These are phyloP conservation scores for Melospiza melodia DNA, from an alignment of 2,113 vertebrate species.

Conservation along the genomic window DNA sequence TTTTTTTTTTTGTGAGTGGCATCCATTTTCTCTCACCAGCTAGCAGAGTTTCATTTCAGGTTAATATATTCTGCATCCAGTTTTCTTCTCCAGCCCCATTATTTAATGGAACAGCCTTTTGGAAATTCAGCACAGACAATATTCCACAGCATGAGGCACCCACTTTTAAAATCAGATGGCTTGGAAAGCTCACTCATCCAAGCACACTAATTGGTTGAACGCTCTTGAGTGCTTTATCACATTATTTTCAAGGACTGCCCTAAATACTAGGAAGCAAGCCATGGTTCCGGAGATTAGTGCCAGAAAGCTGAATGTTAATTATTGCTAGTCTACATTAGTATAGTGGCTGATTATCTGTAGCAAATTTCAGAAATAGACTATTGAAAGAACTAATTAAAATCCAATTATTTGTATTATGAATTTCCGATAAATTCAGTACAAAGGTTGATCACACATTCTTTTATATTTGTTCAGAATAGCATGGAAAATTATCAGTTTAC, in stretches of 20 bases:
- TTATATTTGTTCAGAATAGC: constrained; percentile 3
- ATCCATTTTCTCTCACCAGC: not conserved
- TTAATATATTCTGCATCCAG: not conserved
- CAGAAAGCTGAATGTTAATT: constrained; percentile 53
- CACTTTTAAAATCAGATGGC: constrained; percentile 30
- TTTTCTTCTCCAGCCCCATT: not conserved
- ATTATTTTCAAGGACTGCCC: constrained; percentile 53
- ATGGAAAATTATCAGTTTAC: not conserved
- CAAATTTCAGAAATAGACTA: constrained; percentile 50
- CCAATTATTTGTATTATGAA: constrained; percentile 42
- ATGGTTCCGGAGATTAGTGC: not conserved
- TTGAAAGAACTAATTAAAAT: constrained; percentile 61
- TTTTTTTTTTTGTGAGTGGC: too few relatives aligned
- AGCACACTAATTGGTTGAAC: constrained; percentile 3
- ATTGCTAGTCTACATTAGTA: not conserved
- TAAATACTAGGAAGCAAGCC: constrained; percentile 35
- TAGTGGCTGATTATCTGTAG: constrained; percentile 14
- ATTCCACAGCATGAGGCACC: constrained; percentile 13
- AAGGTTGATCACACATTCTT: not conserved
- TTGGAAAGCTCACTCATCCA: constrained; percentile 54
- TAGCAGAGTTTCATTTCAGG: not conserved
- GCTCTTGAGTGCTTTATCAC: constrained; percentile 31
- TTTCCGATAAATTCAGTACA: constrained; percentile 13
- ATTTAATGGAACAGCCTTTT: not conserved
- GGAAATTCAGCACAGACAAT: not conserved